Percentiles rank a stretch among this genome's conserved stretches.
Conservation (phyloP, 2,113 vertebrate genomes). For the Syngnathus floridae region DNA sequence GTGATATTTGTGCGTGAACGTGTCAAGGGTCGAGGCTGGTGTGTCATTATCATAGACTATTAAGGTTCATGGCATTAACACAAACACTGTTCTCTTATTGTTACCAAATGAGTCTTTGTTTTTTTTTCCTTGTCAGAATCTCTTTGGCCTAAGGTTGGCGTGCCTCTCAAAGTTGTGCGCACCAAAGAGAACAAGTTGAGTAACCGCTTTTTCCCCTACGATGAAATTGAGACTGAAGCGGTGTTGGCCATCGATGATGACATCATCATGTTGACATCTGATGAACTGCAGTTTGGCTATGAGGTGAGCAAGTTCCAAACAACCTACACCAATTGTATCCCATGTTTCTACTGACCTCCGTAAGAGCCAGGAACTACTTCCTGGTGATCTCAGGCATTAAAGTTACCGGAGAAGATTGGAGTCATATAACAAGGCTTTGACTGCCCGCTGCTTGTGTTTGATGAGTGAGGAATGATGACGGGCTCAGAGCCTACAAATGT, state of each 20-base stretch:
- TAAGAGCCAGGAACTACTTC: conserved; percentile 32
- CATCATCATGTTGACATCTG: conserved; percentile 98
- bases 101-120: background rate
- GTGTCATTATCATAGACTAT: background rate
- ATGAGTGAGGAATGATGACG: conserved; percentile 64
- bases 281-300: conserved; percentile 96
- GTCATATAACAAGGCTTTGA: conserved; percentile 40
- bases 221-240: conserved; percentile 94
- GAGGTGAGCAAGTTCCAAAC: conserved; percentile 72
- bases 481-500: conserved; percentile 41
- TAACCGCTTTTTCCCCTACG: conserved; percentile 97
- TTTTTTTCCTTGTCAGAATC: conserved; percentile 68
- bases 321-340: conserved; percentile 12
- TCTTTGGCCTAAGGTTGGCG: conserved; percentile 93
- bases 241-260: conserved; percentile 96
- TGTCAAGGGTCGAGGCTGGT: background rate
- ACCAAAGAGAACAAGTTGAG: conserved; percentile 96
- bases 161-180: conserved; percentile 89
- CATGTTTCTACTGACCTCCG: conserved; percentile 11
- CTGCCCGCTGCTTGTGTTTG: conserved; percentile 46
- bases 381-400: conserved; percentile 50
- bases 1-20: background rate
- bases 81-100: background rate
- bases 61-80: background rate
- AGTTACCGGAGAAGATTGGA: conserved; percentile 46